Base-by-base conservation (phyloP, 2,797 vertebrate species). In the Natrix natrix region DNA sequence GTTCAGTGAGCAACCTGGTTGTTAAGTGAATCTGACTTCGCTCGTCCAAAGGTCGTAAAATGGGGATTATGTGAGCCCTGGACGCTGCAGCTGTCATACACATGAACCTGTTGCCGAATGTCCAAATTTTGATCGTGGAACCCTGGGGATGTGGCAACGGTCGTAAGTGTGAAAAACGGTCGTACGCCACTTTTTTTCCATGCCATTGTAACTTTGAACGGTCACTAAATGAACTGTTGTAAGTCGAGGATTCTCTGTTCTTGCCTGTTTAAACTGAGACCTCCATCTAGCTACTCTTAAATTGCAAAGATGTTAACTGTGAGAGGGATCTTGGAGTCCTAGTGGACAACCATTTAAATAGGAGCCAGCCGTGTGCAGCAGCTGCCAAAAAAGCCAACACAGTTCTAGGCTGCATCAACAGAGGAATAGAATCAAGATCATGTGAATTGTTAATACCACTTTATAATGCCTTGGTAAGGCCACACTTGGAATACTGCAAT, bases 251-350 rank as follows among this genome's bases (percentile, higher is more conserved):
- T 16, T 69, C 0, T 6, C 66, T 32, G 14, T 17, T 1, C 91
- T 55, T 43, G 92, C 89, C 93, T 66, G 66, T 94, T 94, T 92
- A 92, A 92, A 95, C 69, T 90, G 48, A n/a, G 83, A 90, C 26
- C 92, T 93, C 83, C 0, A 90, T 93, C 93, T 8, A 4, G 78
- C 93, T 94, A 87, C 90, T 61, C 37, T 59, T 32, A n/a, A 91
- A 26, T 20, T 74, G 20, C 86, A 59, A 14, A 90, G 86, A n/a
- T 60, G 28, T 96, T 96, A 97, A 96, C 48, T 48, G 48, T 48
- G 3, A 48, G 48, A 48, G 48, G 48, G 48, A 48, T 48, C 48
- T 48, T 48, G 48, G 48, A 48, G 48, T 48, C 48, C 48, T 48
- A 48, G 48, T 48, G 48, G 48, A 5, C 48, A 48, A 48, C 48